Base-by-base conservation (phyloP, 2,888 invertebrate genomes). In the Geophilus truncorum region DNA sequence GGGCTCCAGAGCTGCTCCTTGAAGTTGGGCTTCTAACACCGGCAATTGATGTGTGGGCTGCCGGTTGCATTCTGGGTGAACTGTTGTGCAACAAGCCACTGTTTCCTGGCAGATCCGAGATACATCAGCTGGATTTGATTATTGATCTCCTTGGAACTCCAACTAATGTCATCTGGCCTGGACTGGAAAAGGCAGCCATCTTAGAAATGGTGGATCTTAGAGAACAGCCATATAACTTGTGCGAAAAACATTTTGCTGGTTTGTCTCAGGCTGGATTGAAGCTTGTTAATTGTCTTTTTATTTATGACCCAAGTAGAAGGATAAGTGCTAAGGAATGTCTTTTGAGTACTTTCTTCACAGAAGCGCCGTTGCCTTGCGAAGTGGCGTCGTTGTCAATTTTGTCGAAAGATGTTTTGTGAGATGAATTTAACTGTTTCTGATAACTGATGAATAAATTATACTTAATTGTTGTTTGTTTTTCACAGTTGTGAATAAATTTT, bases 31-130 rank as follows among this genome's bases (percentile, higher is more conserved):
- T 92, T n/a, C 97, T 98, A 88, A 96, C 97, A 0, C 96, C 96
- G 0, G 96, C 96, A 0, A 92, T 99, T 15, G 98, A 99, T 87
- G 97, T 98, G 94, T 99, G 98, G 89, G 96, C 98, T 0, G 93
- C 95, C 7, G 90, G 90, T 0, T 90, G 90, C 84, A 89, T 90
- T 45, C 84, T 90, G 78, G 90, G 89, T 21, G 98, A 98, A 88
- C 88, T 99, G 77, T 88, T 98, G 78, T 93, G 88, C 10, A 89
- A 89, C 83, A 86, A 86, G 81, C 89, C 89, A 1, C 84, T 90
- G 18, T 84, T 90, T 34, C 97, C 98, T 0, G 98, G 98, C 0
- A 90, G 93, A 83, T 93, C 96, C 0, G 98, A 98, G 89, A 94
- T 98, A 79, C 93, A 94, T 81, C 97, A 98, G 87, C 89, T 98